Percentiles rank a stretch among this genome's conserved stretches.
These are phyloP conservation scores for Prenolepis imparis DNA, from an alignment of 2,888 invertebrate genomes.

Conservation along the genomic window DNA sequence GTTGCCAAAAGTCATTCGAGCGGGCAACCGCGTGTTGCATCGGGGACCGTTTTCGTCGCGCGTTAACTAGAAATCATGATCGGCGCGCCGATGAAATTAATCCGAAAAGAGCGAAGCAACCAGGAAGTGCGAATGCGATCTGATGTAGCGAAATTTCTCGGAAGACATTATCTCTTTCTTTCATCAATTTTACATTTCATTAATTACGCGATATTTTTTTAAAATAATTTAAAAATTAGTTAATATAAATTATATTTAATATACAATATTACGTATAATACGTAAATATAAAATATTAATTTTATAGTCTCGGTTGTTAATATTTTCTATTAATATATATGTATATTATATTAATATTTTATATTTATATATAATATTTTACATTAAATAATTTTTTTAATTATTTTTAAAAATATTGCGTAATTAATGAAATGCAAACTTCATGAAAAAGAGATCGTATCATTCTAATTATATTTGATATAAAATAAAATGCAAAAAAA, in stretches of 20 bases:
- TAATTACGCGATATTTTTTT: slow-evolving; percentile 14
- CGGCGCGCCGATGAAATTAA: slow-evolving; percentile 63
- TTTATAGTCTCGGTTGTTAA: too few relatives aligned
- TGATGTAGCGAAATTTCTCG: slow-evolving; percentile 56
- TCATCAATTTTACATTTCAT: background rate
- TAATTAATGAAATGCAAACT: too few relatives aligned
- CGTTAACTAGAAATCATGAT: slow-evolving; percentile 63
- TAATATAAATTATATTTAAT: background rate
- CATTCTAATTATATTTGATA: too few relatives aligned
- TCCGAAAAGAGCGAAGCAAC: slow-evolving; percentile 49
- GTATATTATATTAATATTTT: too few relatives aligned
- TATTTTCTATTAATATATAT: too few relatives aligned
- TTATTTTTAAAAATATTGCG: too few relatives aligned
- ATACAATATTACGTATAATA: background rate
- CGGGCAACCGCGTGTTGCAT: slow-evolving; percentile 43
- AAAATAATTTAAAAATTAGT: background rate
- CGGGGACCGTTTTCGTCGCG: slow-evolving; percentile 28
- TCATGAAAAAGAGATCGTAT: too few relatives aligned
- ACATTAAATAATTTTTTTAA: too few relatives aligned
- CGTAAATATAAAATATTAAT: too few relatives aligned
- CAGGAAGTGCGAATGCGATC: slow-evolving; percentile 58
- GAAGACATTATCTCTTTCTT: background rate
- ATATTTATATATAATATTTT: too few relatives aligned
- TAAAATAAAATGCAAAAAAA: too few relatives aligned
- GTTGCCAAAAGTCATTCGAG: slow-evolving; percentile 69